Evolutionary conservation across 1,140 invertebrate species (phyloP), one percentile per base, ranked within the genome.

Genomic region (Spodoptera frugiperda): DNA sequence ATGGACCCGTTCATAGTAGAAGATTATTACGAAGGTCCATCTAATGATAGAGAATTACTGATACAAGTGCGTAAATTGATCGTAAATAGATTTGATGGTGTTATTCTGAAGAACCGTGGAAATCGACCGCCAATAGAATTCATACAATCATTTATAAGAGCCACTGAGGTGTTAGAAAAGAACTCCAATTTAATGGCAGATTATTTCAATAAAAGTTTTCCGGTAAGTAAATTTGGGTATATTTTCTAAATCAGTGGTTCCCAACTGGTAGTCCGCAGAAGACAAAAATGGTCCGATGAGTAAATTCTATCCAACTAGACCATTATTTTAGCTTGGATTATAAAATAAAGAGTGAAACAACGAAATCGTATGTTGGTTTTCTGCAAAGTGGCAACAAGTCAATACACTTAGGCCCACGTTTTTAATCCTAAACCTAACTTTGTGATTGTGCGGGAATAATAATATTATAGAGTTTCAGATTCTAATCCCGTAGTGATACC

Each of bases 141-240:
- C 12, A 48, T 82, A 17, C 25, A 61, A 15, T 74, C 77, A 53
- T 53, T 82, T 1, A 57, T 77, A 12, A 79, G 61, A 61, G 75
- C 70, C 10, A 73, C 77, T 2, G 39, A 48, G 57, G 39, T 73
- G 11, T 15, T 46, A 25, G 78, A 76, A 70, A 12, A 21, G 2
- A 11, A 65, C 6, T n/a, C 6, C 2, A 19, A 12, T 65, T 14
- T 5, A 21, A 12, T 12, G 25, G 8, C 8, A 12, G 61, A 65
- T 8, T 65, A 65, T 25, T 65, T 65, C 2, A 48, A 65, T n/a
- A 12, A 21, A 0, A 65, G 44, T 65, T n/a, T 8, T 8, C 11
- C 10, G 12, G 61, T 65, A 65, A 51, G 48, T n/a, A n/a, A 1
- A 4, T 8, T 15, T 51, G 12, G 1, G 14, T 14, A n/a, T 51